Conservation (phyloP, 2,113 vertebrate genomes). For the Melanerpes aurifrons region DNA sequence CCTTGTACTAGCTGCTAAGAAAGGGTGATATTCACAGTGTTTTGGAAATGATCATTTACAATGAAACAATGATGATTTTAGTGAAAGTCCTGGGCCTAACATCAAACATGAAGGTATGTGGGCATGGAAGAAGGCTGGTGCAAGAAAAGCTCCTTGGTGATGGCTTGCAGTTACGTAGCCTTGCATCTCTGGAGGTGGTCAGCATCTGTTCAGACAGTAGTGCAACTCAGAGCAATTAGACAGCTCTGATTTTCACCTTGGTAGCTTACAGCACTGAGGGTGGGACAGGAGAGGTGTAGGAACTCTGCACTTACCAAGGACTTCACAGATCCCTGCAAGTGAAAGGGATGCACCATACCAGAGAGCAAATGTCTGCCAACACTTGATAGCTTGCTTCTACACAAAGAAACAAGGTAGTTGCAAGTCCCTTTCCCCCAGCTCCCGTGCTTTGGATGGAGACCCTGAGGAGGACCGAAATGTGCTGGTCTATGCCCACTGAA, state of each 20-base stretch:
- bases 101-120: not conserved
- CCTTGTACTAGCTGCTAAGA: not conserved
- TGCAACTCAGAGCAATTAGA: fast-evolving
- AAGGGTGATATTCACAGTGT: not conserved
- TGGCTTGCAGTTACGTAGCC: not conserved
- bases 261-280: not conserved
- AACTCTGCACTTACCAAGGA: not conserved
- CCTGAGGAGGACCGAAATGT: not conserved
- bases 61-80: not conserved
- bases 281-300: not conserved
- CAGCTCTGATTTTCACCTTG: not conserved
- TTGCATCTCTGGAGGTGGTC: not conserved
- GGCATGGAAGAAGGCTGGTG: not conserved
- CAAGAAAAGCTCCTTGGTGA: not conserved
- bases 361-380: not conserved
- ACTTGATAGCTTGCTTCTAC: not conserved
- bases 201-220: not conserved
- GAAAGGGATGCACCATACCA: not conserved
- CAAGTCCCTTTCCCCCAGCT: not conserved
- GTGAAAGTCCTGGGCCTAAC: not conserved
- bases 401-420: not conserved
- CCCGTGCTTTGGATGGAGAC: not conserved
- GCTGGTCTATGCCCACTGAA: not conserved
- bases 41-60: not conserved
- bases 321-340: not conserved